Evolutionary conservation across 2,888 invertebrate species (phyloP), one percentile per base, ranked within the genome.

Genomic region (Nudaria mundana): DNA sequence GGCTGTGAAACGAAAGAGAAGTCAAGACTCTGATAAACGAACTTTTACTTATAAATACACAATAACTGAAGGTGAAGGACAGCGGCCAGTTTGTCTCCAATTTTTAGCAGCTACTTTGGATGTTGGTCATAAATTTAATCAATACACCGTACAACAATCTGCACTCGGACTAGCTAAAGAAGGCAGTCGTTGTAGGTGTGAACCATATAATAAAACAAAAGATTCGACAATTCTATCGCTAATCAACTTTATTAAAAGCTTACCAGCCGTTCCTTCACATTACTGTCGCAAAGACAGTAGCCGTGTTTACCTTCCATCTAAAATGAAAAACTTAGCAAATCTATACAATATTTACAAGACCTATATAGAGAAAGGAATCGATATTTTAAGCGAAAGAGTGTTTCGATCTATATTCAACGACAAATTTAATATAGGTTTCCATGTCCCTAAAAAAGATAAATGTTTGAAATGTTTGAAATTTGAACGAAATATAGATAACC

Each of bases 21-120:
- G 11, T 12, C 11, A 16, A 5, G 20, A 30, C 12, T 30, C 30
- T 30, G 20, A 20, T 11, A 20, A 20, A 20, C 5, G 20, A 14
- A n/a, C 22, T 15, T 23, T 10, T 14, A 32, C 30, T 29, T 40
- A 34, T 30, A 24, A 22, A 22, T 39, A 39, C 24, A 11, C 28
- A 29, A 40, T 40, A 29, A 40, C 28, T 14, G 39, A 40, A 34
- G 33, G 39, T 34, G 39, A 40, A 23, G 33, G 39, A 11, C 11
- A 30, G 30, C 34, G 33, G 10, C 14, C 22, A 29, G 39, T 40
- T 29, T 40, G 40, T 34, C 23, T 29, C 7, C 28, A 40, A 34
- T 40, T 40, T 34, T 30, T 40, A 40, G 34, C 30, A n/a, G 40
- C 29, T 12, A 40, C 40, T 30, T 37, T 37, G 31, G 30, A 31